Percentiles rank a stretch among this genome's conserved stretches.
Evolutionary conservation across 2,888 invertebrate species (phyloP).

Genomic region (Habrosyne pyritoides): DNA sequence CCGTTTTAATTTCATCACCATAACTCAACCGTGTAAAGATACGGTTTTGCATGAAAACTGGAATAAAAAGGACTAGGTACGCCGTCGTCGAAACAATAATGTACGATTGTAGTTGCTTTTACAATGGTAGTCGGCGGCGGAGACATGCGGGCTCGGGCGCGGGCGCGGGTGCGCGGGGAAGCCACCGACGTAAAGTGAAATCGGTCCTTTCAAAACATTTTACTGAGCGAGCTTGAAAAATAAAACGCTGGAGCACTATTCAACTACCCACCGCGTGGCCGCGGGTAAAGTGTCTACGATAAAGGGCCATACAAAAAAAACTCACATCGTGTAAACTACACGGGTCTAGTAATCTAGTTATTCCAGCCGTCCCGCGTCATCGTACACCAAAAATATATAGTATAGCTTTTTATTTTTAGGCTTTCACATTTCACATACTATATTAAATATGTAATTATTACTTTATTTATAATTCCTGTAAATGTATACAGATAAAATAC

Average conservation of each 20-base stretch:
- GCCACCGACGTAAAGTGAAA: slow-evolving; percentile 71
- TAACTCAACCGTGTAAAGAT: slow-evolving; percentile 73
- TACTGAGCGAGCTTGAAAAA: slow-evolving; percentile 70
- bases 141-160: slow-evolving; percentile 63
- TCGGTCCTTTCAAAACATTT: slow-evolving; percentile 83
- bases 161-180: slow-evolving; percentile 31
- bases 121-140: slow-evolving; percentile 65
- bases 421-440: neutral
- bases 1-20: slow-evolving; percentile 77
- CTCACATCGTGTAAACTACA: slow-evolving; percentile 6
- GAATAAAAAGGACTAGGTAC: slow-evolving; percentile 73
- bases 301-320: slow-evolving; percentile 53
- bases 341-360: slow-evolving; percentile 11
- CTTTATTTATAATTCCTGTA: too few species aligned
- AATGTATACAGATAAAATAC: too few species aligned
- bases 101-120: slow-evolving; percentile 76
- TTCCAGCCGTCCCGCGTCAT: neutral
- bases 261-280: slow-evolving; percentile 57
- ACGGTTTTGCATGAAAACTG: slow-evolving; percentile 69
- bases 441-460: too few species aligned
- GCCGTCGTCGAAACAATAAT: slow-evolving; percentile 76
- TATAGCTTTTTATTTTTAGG: neutral
- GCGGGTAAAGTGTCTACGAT: slow-evolving; percentile 54
- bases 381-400: slow-evolving; percentile 2
- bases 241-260: slow-evolving; percentile 69